phyloP scores from a whole-genome alignment of 1,140 invertebrate species.

The Campoletis sonorensis region DNA sequence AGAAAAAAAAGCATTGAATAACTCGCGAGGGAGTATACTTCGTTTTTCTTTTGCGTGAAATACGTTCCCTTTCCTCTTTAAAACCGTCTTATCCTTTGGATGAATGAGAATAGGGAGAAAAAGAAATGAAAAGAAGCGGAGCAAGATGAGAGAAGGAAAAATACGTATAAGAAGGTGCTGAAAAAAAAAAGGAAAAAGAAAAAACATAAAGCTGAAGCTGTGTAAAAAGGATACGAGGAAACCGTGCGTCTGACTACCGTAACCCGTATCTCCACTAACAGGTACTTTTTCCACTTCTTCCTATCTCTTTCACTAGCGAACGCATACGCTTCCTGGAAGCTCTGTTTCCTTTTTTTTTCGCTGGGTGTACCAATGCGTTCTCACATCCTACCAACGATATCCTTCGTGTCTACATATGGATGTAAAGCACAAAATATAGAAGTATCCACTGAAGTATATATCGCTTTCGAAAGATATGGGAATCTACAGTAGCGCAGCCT shows the following conservation, averaged over 20 bases:
- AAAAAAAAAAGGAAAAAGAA: constrained; percentile 22
- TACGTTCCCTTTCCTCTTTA: constrained; percentile 51
- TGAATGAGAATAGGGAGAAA: not conserved
- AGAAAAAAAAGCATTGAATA: not conserved
- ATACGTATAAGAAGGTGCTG: not conserved
- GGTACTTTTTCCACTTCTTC: constrained; percentile 20
- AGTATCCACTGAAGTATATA: constrained; percentile 22
- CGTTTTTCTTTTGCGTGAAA: constrained; percentile 45
- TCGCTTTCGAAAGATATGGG: constrained; percentile 33
- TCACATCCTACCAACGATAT: constrained; percentile 20
- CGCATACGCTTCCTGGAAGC: not conserved
- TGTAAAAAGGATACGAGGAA: not conserved
- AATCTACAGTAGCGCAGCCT: constrained; percentile 50
- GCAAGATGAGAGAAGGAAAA: not conserved
- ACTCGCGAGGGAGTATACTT: constrained; percentile 4
- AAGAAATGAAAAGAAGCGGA: not conserved
- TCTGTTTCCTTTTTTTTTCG: constrained; percentile 10
- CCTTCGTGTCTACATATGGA: not conserved
- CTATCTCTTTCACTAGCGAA: constrained; percentile 23
- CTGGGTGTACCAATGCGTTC: constrained; percentile 22
- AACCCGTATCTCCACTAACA: constrained; percentile 15
- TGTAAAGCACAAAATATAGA: not conserved
- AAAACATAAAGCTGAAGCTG: not conserved
- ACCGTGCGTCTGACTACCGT: constrained; percentile 38
- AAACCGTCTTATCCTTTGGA: constrained; percentile 53